phyloP scores from a whole-genome alignment of 92 coral and sea anemone species.

The Zoanthus gigantus region DNA sequence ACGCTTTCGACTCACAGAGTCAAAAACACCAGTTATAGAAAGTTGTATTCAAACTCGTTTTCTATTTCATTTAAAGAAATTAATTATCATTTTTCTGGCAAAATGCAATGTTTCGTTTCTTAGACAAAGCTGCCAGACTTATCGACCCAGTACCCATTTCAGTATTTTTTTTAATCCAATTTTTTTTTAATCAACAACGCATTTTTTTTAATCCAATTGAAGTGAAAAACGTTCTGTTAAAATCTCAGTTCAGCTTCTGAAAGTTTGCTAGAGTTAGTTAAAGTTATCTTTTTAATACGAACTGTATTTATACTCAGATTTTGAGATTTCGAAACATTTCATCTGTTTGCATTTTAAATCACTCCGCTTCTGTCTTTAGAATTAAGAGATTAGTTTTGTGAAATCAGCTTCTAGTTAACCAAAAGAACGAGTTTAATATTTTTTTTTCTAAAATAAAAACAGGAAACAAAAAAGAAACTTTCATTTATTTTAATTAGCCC shows the following conservation, averaged over 20 bases:
- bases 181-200: neutral
- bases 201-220: neutral
- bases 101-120: neutral
- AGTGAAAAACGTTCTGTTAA: neutral
- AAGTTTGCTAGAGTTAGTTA: neutral
- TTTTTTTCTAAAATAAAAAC: slow-evolving; percentile 26
- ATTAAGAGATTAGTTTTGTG: slow-evolving; percentile 25
- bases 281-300: neutral
- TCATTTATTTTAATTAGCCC: slow-evolving; percentile 23
- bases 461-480: slow-evolving; percentile 42
- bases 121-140: neutral
- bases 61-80: neutral
- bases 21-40: neutral
- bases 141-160: neutral
- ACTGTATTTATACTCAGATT: neutral
- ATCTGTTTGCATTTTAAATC: slow-evolving; percentile 27
- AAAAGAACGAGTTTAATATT: slow-evolving; percentile 25
- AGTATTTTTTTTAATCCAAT: neutral
- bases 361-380: slow-evolving; percentile 3
- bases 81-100: neutral
- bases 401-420: slow-evolving; percentile 19
- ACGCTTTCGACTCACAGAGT: neutral
- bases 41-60: slow-evolving; percentile 10
- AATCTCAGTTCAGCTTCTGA: neutral
- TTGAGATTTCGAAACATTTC: neutral